Evolutionary conservation across 2,113 vertebrate species (phyloP).

Genomic region (Leptocoma aspasia): DNA sequence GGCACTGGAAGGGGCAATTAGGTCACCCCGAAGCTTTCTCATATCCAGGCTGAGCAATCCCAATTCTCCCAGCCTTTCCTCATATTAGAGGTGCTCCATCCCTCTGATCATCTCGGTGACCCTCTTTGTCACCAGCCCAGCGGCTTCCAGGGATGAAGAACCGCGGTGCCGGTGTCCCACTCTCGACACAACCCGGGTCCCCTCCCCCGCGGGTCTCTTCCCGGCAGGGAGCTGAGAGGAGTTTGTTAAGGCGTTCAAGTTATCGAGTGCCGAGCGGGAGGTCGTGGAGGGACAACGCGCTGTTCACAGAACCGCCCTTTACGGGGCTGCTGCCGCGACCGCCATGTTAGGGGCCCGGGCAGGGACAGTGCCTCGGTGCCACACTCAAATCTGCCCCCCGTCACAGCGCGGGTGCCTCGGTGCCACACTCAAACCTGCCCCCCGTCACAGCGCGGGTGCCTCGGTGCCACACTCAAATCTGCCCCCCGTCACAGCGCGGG

Average conservation of each 20-base stretch:
- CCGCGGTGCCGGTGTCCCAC: accelerated
- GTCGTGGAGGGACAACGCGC: not conserved
- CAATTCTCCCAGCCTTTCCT: not conserved
- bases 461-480: not conserved
- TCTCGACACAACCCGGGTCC: not conserved
- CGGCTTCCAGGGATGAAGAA: not conserved
- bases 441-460: not conserved
- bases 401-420: not conserved
- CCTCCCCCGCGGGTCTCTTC: no score
- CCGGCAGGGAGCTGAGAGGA: not conserved
- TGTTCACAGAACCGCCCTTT: no score
- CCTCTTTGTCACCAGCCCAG: not conserved
- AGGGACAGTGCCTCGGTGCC: not conserved
- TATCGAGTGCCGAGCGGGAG: not conserved
- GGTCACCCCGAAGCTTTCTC: not conserved
- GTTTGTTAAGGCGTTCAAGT: not conserved
- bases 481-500: not conserved
- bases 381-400: not conserved
- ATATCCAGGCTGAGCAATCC: not conserved
- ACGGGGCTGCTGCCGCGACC: accelerated
- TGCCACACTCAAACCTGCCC: not conserved
- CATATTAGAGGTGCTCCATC: not conserved
- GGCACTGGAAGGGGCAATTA: not conserved
- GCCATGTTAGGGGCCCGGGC: accelerated
- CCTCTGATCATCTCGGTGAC: not conserved